Base-by-base conservation (phyloP, 92 coral and sea anemone genomes). In the Ricordea florida region DNA sequence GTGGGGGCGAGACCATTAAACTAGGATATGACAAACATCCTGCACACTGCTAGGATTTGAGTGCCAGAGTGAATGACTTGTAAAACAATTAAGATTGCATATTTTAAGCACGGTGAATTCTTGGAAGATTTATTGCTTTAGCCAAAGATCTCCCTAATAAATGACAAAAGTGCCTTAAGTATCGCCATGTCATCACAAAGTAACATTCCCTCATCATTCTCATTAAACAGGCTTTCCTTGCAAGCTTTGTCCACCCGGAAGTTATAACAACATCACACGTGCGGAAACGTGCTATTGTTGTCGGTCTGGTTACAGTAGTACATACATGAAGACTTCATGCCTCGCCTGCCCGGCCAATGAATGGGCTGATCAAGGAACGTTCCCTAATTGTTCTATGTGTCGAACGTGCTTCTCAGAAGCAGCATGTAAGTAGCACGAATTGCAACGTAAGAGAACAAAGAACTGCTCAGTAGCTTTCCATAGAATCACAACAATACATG, bases 211-310 rank as follows among this genome's bases (percentile, higher is more conserved):
- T n/a, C 1, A 14, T 16, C 2, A 2, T 11, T 16, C 8, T 22
- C 15, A 26, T 17, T 45, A 13, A 44, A 24, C 79, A 94, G 98
- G 98, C 20, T 93, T 79, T 62, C 92, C 94, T 28, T 94, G 98
- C 69, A 88, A 93, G 73, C 60, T 91, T 49, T 94, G 98, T 43
- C 87, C 90, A 1, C 98, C 97, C 1, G 98, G 98, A 17, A 94
- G 98, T 26, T 94, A 73, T 73, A 94, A 92, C 83, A 94, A 91
- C 65, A 72, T 72, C 45, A 57, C 94, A 37, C 79, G 91, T 31
- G 92, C 98, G 22, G 92, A 80, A 43, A 91, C 94, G 7, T 94
- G 98, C 37, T 82, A 89, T 34, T 94, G 98, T 47, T 94, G 98
- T 58, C 93, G 83, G 47, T 81, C 80, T 28, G 98, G 98, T n/a